A percentile compares a stretch with the other conserved stretches of the same genome.
Conservation (phyloP, 2,113 vertebrate genomes). For the Bucco capensis region DNA sequence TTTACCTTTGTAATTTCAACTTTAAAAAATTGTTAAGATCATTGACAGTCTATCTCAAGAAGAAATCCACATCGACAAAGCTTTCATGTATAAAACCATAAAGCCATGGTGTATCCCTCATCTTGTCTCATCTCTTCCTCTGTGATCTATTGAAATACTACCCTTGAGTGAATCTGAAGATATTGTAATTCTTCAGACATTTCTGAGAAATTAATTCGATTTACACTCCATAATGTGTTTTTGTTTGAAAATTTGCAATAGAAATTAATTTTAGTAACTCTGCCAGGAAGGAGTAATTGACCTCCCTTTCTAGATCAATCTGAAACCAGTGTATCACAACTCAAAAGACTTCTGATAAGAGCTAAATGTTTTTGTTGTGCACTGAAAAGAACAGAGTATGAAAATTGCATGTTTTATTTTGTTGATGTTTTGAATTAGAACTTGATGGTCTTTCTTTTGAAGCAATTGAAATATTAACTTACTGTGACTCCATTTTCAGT, state of each 20-base stretch:
- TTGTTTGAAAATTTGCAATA: slow-evolving; percentile 17
- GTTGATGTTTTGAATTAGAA: slow-evolving; percentile 67
- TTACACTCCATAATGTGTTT: neutral
- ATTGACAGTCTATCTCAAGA: neutral
- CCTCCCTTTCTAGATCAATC: slow-evolving; percentile 45
- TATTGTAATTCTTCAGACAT: slow-evolving; percentile 1
- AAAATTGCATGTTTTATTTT: slow-evolving; percentile 60
- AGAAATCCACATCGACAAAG: neutral
- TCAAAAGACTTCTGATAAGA: slow-evolving; percentile 58
- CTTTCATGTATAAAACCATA: slow-evolving; percentile 6
- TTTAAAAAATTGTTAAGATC: neutral
- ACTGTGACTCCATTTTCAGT: slow-evolving; percentile 60
- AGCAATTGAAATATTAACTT: slow-evolving; percentile 54
- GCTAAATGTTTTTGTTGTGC: slow-evolving; percentile 39
- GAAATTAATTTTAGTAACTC: slow-evolving; percentile 5
- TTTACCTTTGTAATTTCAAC: neutral
- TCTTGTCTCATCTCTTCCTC: neutral
- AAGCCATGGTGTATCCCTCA: neutral
- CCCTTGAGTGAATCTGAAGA: neutral
- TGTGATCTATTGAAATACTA: neutral
- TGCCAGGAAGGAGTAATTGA: slow-evolving; percentile 34
- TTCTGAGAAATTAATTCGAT: slow-evolving; percentile 5
- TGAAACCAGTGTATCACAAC: slow-evolving; percentile 37
- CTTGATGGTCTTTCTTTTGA: slow-evolving; percentile 70
- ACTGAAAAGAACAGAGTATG: slow-evolving; percentile 42